Conservation (phyloP, 2,113 vertebrate genomes). For the Panthera leo region DNA sequence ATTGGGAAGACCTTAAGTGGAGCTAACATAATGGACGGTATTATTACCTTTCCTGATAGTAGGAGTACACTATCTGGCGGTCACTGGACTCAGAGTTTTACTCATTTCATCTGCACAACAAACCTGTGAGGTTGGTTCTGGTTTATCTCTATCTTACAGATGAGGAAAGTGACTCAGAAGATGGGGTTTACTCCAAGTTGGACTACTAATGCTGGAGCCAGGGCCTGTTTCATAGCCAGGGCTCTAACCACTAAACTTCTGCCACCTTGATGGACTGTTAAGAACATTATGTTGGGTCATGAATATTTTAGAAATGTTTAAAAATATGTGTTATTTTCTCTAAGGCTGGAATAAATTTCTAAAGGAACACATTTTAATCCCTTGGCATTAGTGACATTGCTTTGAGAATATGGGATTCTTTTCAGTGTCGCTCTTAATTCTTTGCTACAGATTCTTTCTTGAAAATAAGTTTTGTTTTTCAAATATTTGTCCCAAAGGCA, state of each 20-base stretch:
- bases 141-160: not conserved
- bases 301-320: conserved; percentile 55
- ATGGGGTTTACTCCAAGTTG: not conserved
- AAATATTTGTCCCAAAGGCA: not conserved
- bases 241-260: not conserved
- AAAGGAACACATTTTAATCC: conserved; percentile 31
- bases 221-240: not conserved
- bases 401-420: conserved; percentile 18
- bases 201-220: not conserved
- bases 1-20: not conserved
- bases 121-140: not conserved
- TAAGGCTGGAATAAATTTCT: conserved; percentile 40
- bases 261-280: not conserved
- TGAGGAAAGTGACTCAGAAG: conserved; percentile 6
- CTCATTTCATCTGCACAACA: not conserved
- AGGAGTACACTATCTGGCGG: not conserved
- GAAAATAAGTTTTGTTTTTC: conserved; percentile 43
- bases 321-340: conserved; percentile 30
- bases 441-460: conserved; percentile 18
- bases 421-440: conserved; percentile 8
- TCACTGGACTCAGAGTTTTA: not conserved
- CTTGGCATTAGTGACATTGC: not conserved
- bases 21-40: not conserved
- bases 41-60: not conserved
- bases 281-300: not conserved